Evolutionary conservation across 2,888 invertebrate species (phyloP), one percentile per base, ranked within the genome.

Genomic region (Gandaritis pyraliata): DNA sequence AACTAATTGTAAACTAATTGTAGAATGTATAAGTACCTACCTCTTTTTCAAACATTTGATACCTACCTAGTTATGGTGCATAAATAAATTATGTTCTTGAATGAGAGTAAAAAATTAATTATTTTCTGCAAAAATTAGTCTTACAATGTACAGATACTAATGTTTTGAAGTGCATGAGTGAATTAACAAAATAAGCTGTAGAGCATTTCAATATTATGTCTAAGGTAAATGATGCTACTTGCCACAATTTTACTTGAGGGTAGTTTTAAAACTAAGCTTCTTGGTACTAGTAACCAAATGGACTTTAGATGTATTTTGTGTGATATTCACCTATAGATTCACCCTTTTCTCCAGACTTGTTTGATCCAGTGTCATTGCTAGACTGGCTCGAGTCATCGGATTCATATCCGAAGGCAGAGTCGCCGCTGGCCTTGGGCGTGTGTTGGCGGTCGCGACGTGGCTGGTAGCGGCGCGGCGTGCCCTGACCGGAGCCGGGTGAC

Each of bases 371-470:
- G 33, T 91, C 90, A 71, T 90, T 91, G 72, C 92, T 92, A n/a
- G 92, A 91, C 47, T 90, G 77, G 70, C 91, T 92, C 57, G 91
- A 92, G 75, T 92, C 91, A 73, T 92, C 91, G 16, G 91, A 92
- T 63, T 92, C 91, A 69, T 91, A 90, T 18, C 86, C 88, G 67
- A 91, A 90, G 56, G 90, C 88, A 16, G 84, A 84, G 73, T 80
- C 69, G 0, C 64, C 83, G 54, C 87, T 84, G 33, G 73, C 75
- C 61, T 79, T 85, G 52, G 74, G 63, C 55, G 65, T 61, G 12
- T 73, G 78, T 39, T 78, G 85, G 33, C 84, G 81, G 36, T 85
- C 84, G 29, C 84, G 81, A 53, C 84, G 86, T 58, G 82, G 80
- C 66, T 78, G 83, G 83, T 74, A 83, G 68, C 75, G 83, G 82